These are phyloP conservation scores for Microplitis mediator DNA, from an alignment of 1,140 invertebrate genomes.

Conservation along the genomic window DNA sequence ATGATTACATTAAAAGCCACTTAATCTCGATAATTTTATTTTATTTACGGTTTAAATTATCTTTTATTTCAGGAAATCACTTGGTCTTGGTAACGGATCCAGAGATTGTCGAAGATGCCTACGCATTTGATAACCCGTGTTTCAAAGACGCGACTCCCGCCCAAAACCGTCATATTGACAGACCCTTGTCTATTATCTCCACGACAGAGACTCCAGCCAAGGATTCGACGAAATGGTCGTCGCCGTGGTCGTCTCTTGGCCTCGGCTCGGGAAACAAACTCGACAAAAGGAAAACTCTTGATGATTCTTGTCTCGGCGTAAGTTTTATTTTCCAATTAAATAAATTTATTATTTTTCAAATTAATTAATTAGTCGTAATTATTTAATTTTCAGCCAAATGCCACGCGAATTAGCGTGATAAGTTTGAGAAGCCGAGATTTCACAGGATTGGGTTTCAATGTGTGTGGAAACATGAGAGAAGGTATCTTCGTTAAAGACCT, in stretches of 20 bases:
- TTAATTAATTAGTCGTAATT: background rate
- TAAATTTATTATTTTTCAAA: background rate
- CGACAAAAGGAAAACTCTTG: slow-evolving; percentile 66
- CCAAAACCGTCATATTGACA: slow-evolving; percentile 48
- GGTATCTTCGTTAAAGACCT: slow-evolving; percentile 89
- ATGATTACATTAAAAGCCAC: slow-evolving; percentile 1
- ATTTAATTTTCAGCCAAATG: slow-evolving; percentile 51
- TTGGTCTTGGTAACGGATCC: slow-evolving; percentile 75
- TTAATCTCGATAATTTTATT: background rate
- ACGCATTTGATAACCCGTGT: slow-evolving; percentile 80
- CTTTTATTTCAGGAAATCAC: slow-evolving; percentile 69
- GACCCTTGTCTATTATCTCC: slow-evolving; percentile 47
- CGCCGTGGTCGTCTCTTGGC: slow-evolving; percentile 64
- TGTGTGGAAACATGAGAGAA: slow-evolving; percentile 86
- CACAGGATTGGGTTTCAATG: slow-evolving; percentile 89
- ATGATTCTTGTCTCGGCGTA: slow-evolving; percentile 73
- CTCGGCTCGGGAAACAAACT: slow-evolving; percentile 55
- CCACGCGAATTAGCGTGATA: slow-evolving; percentile 66
- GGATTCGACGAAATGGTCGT: slow-evolving; percentile 55
- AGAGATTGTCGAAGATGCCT: slow-evolving; percentile 74
- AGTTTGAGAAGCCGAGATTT: slow-evolving; percentile 84
- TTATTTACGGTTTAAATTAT: slow-evolving; percentile 5
- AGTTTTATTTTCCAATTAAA: slow-evolving; percentile 35
- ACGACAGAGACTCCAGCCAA: slow-evolving; percentile 56
- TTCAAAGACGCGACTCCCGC: slow-evolving; percentile 67